Base-by-base conservation (phyloP, 92 coral and sea anemone genomes). In the Phymanthus crucifer region DNA sequence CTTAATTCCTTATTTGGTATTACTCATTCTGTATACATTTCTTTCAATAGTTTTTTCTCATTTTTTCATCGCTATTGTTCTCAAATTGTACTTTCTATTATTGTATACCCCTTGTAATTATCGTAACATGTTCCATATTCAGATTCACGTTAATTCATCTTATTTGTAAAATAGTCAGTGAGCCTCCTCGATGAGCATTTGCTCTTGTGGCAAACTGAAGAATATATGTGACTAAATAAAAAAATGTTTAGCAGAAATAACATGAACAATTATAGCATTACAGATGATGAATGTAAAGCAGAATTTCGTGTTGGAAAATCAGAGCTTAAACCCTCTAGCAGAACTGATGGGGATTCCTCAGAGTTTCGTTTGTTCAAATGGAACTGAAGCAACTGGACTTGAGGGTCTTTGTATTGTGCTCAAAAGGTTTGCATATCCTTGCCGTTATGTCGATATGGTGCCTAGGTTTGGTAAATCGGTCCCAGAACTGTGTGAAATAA, bases 401-500 rank as follows among this genome's bases (percentile, higher is more conserved):
- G 83, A 79, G 48, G 83, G 79, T 0, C 65, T 79, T 9, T 79
- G 76, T 45, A 34, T 79, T 21, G 8, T 66, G 37, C 32, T 66
- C 65, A 37, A n/a, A 11, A 32, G 26, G 50, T 37, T 32, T 75
- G 32, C 79, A 38, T 19, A 70, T 32, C 74, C 29, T 24, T 73
- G 1, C 32, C 33, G 78, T 29, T 76, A 31, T 56, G 29, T 37
- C 26, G 73, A 76, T 48, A 76, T 76, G 45, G 35, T 76, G 18
- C 81, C 81, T 26, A 17, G n/a, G 48, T 76, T 76, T 57, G 81
- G 83, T 17, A 32, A 65, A 23, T 79, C 78, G 13, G 36, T 70
- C 19, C 74, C 78, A 8, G 83, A 79, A 40, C 38, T 79, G 47
- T n/a, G 83, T 69, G 34, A n/a, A 19, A 70, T 79, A 3, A 77